These are phyloP conservation scores for Eulithis prunata DNA, from an alignment of 2,888 invertebrate genomes.

Conservation along the genomic window DNA sequence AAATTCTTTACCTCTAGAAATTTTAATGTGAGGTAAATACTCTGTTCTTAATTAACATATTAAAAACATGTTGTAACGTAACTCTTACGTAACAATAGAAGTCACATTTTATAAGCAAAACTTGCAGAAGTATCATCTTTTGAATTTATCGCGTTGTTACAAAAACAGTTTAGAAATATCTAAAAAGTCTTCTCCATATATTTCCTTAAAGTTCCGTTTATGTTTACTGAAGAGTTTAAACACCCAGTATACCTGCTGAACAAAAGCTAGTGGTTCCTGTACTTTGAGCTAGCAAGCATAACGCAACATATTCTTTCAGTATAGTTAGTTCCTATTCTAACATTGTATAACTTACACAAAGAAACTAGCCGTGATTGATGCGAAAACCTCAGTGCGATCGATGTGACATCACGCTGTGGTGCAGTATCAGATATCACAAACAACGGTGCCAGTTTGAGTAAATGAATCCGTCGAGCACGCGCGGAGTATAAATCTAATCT, in stretches of 20 bases:
- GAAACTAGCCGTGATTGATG: conserved; percentile 1
- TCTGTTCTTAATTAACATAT: conserved; percentile 28
- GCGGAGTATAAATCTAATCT: conserved; percentile 3
- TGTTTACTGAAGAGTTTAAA: too few species aligned
- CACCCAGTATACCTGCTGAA: too few species aligned
- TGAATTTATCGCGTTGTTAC: background rate
- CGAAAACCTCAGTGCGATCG: background rate
- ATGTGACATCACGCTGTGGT: conserved; percentile 8
- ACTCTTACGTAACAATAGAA: conserved; percentile 2
- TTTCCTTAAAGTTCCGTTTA: too few species aligned
- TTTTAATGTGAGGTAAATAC: conserved; percentile 23
- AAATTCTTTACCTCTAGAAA: conserved; percentile 27
- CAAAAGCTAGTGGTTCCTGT: too few species aligned
- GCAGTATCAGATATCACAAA: conserved; percentile 23
- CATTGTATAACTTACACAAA: conserved; percentile 5
- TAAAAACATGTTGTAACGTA: conserved; percentile 17
- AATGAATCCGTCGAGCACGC: conserved; percentile 17
- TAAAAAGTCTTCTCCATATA: too few species aligned
- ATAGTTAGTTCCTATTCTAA: background rate
- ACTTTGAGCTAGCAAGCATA: too few species aligned
- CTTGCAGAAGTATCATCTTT: background rate
- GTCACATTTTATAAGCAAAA: background rate
- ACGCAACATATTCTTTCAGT: background rate
- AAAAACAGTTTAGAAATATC: background rate
- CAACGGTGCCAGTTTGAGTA: conserved; percentile 10